These are phyloP conservation scores for Pleuronectes platessa DNA, from an alignment of 2,113 vertebrate species.

Conservation along the genomic window DNA sequence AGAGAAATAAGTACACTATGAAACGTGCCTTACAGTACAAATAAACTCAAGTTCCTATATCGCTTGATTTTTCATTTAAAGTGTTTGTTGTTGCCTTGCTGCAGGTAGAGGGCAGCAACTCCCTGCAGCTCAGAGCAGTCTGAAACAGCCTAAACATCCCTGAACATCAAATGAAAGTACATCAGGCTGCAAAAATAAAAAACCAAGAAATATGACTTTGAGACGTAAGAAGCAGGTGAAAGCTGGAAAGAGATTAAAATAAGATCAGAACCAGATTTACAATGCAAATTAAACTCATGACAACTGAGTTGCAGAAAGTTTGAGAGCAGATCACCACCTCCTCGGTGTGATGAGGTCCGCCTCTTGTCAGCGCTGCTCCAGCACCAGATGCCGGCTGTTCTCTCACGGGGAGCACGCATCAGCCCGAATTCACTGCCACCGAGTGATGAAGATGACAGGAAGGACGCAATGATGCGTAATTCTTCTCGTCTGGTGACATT, in stretches of 20 bases:
- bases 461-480: conserved; percentile 7
- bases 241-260: not conserved
- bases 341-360: conserved; percentile 43
- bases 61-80: not conserved
- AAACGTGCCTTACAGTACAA: conserved; percentile 67
- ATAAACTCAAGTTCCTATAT: conserved; percentile 46
- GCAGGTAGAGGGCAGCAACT: conserved; percentile 49
- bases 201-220: not conserved
- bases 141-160: too few species aligned
- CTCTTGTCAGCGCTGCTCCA: conserved; percentile 57
- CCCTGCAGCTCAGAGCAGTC: not conserved
- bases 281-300: too few species aligned
- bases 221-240: too few species aligned
- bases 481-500: not conserved
- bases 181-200: not conserved
- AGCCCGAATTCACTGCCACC: not conserved
- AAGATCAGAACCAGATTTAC: too few species aligned
- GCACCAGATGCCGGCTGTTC: conserved; percentile 57
- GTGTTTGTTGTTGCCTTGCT: not conserved
- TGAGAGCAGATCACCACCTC: conserved; percentile 53
- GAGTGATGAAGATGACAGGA: conserved; percentile 9
- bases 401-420: conserved; percentile 17
- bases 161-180: not conserved
- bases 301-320: not conserved
- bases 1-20: not conserved